Base-by-base conservation (phyloP, 2,888 invertebrate species). In the Caenorhabditis sinica region DNA sequence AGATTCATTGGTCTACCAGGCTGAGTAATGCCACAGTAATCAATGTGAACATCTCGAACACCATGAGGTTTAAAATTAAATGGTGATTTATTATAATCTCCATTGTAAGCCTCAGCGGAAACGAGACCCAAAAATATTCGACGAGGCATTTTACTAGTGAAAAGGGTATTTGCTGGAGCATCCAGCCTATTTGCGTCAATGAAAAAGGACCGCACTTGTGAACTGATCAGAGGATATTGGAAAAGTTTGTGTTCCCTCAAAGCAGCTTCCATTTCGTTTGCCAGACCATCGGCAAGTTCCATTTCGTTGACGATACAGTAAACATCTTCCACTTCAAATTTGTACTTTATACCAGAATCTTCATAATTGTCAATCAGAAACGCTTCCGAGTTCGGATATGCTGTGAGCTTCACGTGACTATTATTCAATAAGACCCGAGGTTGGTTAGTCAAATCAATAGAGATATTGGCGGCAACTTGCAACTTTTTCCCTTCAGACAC, bases 61-160 rank as follows among this genome's bases (percentile, higher is more conserved):
- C 43, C 43, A 30, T 23, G 17, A 9, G 51, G 69, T 69, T 53
- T 49, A 20, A 69, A 69, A 56, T 53, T 33, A n/a, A 69, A 69
- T 17, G 69, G 69, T 20, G 69, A 69, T 3, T 2, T n/a, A n/a
- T 36, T 9, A 23, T 30, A 69, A 23, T 3, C 8, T 1, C 69
- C 69, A 53, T 45, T 53, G 49, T 43, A 69, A 69, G 69, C 2
- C n/a, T n/a, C n/a, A n/a, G n/a, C n/a, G n/a, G n/a, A n/a, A n/a
- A n/a, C n/a, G n/a, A n/a, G n/a, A n/a, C 69, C 69, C 20, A 69
- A 2, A 53, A 69, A 69, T 1, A 69, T 30, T 4, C 69, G 51
- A 11, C 69, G 51, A 36, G 69, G 69, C 69, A 69, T 69, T 53
- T 69, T 69, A n/a, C 53, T 69, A 36, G 69, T 69, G 53, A 69